Evolutionary conservation across 2,113 vertebrate genomes (phyloP).

Genomic region (Sapajus apella): DNA sequence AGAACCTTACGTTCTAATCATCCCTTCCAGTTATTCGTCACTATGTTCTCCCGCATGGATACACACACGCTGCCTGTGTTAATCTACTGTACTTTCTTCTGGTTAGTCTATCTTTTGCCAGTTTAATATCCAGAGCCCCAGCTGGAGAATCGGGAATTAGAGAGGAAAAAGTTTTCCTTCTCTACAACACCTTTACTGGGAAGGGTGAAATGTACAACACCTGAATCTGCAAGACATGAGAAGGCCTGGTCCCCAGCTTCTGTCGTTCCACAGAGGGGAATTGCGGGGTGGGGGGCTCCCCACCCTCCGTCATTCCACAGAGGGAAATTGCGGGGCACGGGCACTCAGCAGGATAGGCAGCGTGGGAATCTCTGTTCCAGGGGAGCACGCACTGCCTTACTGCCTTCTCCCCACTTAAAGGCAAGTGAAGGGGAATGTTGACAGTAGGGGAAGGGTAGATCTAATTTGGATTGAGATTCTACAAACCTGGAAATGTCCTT

Average conservation of each 20-base stretch:
- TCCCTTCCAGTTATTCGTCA: neutral
- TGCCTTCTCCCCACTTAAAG: neutral
- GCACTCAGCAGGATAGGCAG: neutral
- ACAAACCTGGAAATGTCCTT: neutral
- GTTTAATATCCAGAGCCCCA: neutral
- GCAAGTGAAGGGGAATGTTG: neutral
- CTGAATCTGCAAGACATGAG: neutral
- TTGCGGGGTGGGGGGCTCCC: no score
- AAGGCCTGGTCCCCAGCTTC: neutral
- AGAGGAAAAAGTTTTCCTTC: neutral
- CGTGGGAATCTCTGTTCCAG: neutral
- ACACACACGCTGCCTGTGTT: accelerated
- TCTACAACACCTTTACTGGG: neutral
- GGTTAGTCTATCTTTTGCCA: neutral
- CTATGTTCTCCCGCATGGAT: accelerated
- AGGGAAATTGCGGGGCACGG: neutral
- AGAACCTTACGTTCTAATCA: neutral
- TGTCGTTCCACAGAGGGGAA: accelerated
- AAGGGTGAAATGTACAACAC: neutral
- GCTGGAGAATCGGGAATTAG: neutral
- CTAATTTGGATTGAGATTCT: neutral
- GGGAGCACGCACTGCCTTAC: neutral
- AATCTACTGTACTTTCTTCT: neutral
- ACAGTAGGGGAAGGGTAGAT: neutral
- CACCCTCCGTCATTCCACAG: no score